Percentiles rank a stretch among this genome's conserved stretches.
These are phyloP conservation scores for Cyphomyrmex costatus DNA, from an alignment of 1,140 invertebrate genomes.

Conservation along the genomic window DNA sequence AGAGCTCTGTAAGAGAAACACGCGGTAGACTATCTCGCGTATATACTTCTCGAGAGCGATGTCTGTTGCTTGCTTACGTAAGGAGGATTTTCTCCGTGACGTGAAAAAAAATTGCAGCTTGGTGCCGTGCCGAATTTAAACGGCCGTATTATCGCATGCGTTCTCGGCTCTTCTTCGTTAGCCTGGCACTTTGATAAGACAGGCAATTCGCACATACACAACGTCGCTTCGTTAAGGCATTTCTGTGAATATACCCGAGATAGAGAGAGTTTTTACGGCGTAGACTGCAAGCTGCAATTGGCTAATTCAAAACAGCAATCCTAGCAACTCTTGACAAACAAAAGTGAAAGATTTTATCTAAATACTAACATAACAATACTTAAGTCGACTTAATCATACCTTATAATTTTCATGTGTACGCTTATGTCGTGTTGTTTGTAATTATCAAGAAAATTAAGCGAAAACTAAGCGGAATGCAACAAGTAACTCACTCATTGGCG, in stretches of 20 bases:
- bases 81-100: conserved; percentile 22
- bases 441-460: conserved; percentile 24
- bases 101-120: conserved; percentile 24
- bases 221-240: conserved; percentile 29
- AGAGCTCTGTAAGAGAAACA: conserved; percentile 5
- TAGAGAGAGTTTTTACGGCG: conserved; percentile 1
- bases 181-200: conserved; percentile 35
- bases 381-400: conserved; percentile 19
- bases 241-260: neutral
- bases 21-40: neutral
- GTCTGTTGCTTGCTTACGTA: conserved; percentile 20
- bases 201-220: conserved; percentile 23
- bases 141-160: conserved; percentile 16
- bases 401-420: neutral
- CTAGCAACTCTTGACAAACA: conserved; percentile 4
- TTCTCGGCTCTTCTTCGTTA: conserved; percentile 5
- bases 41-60: neutral
- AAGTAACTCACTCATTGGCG: neutral
- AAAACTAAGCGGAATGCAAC: neutral
- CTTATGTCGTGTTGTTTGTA: neutral
- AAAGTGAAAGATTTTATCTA: conserved; percentile 26
- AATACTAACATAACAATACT: conserved; percentile 26
- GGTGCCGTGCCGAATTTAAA: conserved; percentile 40
- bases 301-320: conserved; percentile 25
- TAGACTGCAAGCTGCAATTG: conserved; percentile 33